These are phyloP conservation scores for Lamproptera curius DNA, from an alignment of 2,888 invertebrate species.

Conservation along the genomic window DNA sequence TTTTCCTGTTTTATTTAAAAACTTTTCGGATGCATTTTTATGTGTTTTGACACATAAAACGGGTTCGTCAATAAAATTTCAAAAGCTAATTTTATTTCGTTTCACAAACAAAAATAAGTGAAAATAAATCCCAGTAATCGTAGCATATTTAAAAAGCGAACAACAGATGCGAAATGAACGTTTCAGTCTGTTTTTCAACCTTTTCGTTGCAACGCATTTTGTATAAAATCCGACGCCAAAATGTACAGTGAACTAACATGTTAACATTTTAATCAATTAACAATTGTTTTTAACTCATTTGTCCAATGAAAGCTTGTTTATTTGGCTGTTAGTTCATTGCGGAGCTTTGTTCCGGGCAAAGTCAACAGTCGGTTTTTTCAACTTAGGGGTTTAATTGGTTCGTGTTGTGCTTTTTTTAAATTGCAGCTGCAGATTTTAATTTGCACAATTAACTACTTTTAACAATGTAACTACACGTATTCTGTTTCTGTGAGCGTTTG, in stretches of 20 bases:
- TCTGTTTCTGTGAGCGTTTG: no score
- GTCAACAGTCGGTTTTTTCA: slow-evolving; percentile 32
- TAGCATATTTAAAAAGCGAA: no score
- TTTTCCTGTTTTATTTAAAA: not conserved
- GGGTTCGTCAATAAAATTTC: no score
- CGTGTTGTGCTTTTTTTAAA: slow-evolving; percentile 25
- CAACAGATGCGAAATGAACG: no score
- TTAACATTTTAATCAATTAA: slow-evolving; percentile 28
- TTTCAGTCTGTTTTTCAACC: not conserved
- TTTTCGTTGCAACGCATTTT: not conserved
- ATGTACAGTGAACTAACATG: slow-evolving; percentile 14
- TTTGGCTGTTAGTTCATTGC: slow-evolving; percentile 27
- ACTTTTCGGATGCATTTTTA: no score
- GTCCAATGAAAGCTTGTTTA: slow-evolving; percentile 26
- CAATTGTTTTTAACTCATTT: slow-evolving; percentile 28
- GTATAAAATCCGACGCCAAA: slow-evolving; percentile 2
- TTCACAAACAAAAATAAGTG: no score
- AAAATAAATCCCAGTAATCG: no score
- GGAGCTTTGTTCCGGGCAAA: slow-evolving; percentile 29
- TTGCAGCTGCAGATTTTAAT: no score
- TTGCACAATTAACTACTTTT: no score
- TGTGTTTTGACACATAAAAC: no score
- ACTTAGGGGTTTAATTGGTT: slow-evolving; percentile 30
- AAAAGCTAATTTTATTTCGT: no score
- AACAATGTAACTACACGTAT: no score